Evolutionary conservation across 2,888 invertebrate species (phyloP).

Genomic region (Scaptomyza cyrtandrae): DNA sequence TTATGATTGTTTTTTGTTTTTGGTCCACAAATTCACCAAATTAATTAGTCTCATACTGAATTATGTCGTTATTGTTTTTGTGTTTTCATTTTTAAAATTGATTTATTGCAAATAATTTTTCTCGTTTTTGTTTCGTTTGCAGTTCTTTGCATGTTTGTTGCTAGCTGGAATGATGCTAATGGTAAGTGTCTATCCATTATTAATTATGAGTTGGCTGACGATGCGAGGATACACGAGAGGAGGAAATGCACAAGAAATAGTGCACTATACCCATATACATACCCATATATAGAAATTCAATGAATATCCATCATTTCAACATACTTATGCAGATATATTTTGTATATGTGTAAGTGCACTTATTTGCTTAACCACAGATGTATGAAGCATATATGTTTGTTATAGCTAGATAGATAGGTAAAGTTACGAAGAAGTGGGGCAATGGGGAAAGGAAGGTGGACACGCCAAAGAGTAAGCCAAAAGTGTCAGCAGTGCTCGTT

Average conservation of each 20-base stretch:
- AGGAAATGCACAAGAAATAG: slow-evolving; percentile 18
- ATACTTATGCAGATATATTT: neutral
- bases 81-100: neutral
- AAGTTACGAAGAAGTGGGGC: neutral
- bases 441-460: slow-evolving; percentile 12
- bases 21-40: neutral
- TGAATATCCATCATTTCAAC: slow-evolving; percentile 25
- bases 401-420: neutral
- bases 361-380: neutral
- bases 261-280: neutral
- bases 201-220: slow-evolving; percentile 52
- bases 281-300: slow-evolving; percentile 17
- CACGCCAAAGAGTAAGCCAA: slow-evolving; percentile 56
- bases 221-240: too few species aligned
- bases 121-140: neutral
- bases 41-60: slow-evolving; percentile 9
- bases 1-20: neutral
- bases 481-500: slow-evolving; percentile 63
- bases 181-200: slow-evolving; percentile 40
- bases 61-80: neutral
- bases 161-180: slow-evolving; percentile 1
- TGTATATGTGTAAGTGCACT: neutral
- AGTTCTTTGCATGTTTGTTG: neutral
- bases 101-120: slow-evolving; percentile 16
- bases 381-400: slow-evolving; percentile 3